Base-by-base conservation (phyloP, 2,888 invertebrate genomes). In the Smittia aterrima region DNA sequence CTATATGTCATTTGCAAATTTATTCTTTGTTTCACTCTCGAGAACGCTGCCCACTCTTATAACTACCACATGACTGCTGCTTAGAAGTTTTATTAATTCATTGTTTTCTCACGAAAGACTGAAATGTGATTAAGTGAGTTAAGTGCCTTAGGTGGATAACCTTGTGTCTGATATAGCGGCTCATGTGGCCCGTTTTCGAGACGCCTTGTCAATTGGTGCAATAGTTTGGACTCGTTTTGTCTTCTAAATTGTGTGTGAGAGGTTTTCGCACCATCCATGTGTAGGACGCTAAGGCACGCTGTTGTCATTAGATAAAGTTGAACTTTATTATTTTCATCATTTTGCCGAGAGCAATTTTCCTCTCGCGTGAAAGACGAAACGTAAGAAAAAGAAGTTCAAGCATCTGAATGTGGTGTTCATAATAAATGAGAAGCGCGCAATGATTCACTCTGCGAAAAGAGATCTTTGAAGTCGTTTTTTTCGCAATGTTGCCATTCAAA, bases 401-500 rank as follows among this genome's bases (percentile, higher is more conserved):
- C 47, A 47, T 47, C 16, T 47, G 47, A 47, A 47, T 47, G 47
- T 11, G 47, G 47, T 47, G 47, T 11, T 47, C 47, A 16, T 47
- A 47, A 16, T 16, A 47, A 47, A 47, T 47, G 47, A 47, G 47
- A 11, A 47, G 47, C 47, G 16, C 47, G 16, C 47, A 16, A 47
- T 47, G 47, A 47, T 2, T 47, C 47, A 47, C 47, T 47, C 32
- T 47, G 7, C 3, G 47, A 3, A 47, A n/a, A 6, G 47, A 47
- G 11, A 47, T 47, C 11, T 47, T 47, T 47, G 16, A n/a, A 47
- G 11, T 38, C 9, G 9, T 47, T 47, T 47, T 11, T 47, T 47
- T 47, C 47, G 47, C 47, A 47, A 47, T 16, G 47, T 47, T 47
- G 47, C 47, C 47, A 47, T 47, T 47, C 47, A 47, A 47, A 47